These are phyloP conservation scores for Sisyra terminalis DNA, from an alignment of 2,888 invertebrate genomes.

Conservation along the genomic window DNA sequence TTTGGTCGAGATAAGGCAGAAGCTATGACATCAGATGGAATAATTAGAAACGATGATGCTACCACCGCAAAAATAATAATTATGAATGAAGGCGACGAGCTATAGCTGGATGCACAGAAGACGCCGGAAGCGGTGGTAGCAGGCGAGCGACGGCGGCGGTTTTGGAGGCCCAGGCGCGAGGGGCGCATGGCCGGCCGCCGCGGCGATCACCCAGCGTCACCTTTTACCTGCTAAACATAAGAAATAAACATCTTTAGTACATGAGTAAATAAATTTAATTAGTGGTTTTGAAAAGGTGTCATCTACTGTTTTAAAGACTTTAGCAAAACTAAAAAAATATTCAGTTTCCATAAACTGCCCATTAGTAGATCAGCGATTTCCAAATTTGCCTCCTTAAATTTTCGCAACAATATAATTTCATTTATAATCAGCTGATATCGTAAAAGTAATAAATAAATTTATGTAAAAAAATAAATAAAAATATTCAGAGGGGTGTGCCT, in stretches of 20 bases:
- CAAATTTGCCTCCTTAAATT: no score
- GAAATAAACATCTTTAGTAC: not conserved
- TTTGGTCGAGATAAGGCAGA: slow-evolving; percentile 10
- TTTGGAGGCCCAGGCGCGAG: slow-evolving; percentile 32
- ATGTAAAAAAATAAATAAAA: no score
- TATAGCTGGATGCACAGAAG: slow-evolving; percentile 6
- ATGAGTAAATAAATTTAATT: no score
- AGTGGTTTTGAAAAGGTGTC: no score
- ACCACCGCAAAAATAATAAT: slow-evolving; percentile 6
- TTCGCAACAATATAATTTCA: no score
- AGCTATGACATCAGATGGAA: slow-evolving; percentile 1
- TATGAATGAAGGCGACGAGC: slow-evolving; percentile 9
- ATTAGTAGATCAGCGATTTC: no score
- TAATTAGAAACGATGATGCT: not conserved
- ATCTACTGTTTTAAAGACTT: no score
- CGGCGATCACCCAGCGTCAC: slow-evolving; percentile 25
- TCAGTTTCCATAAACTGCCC: no score
- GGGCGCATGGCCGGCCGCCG: slow-evolving; percentile 41
- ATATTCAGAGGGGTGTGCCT: no score
- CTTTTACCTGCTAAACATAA: slow-evolving; percentile 21
- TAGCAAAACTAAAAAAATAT: no score
- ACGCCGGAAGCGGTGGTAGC: slow-evolving; percentile 13
- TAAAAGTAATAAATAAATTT: no score
- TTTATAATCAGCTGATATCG: no score
- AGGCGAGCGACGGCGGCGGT: slow-evolving; percentile 13